phyloP scores from a whole-genome alignment of 1,140 invertebrate species.

The Macrosteles quadrilineatus region DNA sequence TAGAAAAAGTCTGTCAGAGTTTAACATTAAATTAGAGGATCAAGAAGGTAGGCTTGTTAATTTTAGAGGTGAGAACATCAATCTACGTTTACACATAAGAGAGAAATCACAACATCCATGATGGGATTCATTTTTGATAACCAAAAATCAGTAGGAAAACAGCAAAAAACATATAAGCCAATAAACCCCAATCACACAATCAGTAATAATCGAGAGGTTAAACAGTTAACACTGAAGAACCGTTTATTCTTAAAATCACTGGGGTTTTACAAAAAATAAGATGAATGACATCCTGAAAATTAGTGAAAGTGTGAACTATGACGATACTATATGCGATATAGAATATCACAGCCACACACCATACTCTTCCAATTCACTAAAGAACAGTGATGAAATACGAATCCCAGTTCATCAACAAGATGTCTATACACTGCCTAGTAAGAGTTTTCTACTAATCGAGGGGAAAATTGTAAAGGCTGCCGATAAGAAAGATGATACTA shows the following conservation, averaged over 20 bases:
- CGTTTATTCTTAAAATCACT: constrained; percentile 36
- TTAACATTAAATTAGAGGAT: constrained; percentile 38
- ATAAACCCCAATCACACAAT: background rate
- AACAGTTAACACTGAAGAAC: constrained; percentile 37
- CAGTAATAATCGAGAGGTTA: constrained; percentile 2
- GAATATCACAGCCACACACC: constrained; percentile 47
- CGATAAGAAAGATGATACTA: constrained; percentile 3
- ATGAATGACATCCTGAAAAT: constrained; percentile 41
- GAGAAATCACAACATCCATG: constrained; percentile 27
- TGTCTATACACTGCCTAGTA: constrained; percentile 44
- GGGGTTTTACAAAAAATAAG: constrained; percentile 31
- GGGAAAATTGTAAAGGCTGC: constrained; percentile 32
- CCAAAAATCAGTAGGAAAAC: background rate
- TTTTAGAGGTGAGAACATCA: constrained; percentile 40
- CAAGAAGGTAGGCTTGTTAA: constrained; percentile 34
- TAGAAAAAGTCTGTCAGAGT: constrained; percentile 15
- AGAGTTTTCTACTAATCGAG: constrained; percentile 46
- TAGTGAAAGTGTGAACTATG: constrained; percentile 33
- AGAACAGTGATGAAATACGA: constrained; percentile 36
- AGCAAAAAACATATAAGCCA: no score
- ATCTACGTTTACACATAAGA: constrained; percentile 28
- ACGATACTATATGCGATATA: constrained; percentile 45
- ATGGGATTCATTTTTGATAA: background rate
- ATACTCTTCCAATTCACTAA: constrained; percentile 45
- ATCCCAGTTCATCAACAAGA: constrained; percentile 50